A percentile compares a stretch with the other conserved stretches of the same genome.
These are phyloP conservation scores for Drosophila watanabei DNA, from an alignment of 1,140 invertebrate genomes.

Conservation along the genomic window DNA sequence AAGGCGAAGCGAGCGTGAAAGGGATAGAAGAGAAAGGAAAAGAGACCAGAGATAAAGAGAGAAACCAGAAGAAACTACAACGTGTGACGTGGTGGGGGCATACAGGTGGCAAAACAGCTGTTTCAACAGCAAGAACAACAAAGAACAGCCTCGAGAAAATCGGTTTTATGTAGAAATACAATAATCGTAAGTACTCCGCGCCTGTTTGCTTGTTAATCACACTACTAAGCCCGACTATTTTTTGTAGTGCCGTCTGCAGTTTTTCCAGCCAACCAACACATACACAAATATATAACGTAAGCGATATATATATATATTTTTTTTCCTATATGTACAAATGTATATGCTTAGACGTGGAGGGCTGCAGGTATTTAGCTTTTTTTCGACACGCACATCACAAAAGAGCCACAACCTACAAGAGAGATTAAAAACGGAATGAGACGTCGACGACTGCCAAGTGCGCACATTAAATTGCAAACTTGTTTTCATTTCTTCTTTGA, in stretches of 20 bases:
- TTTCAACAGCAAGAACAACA: slow-evolving; percentile 69
- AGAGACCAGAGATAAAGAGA: slow-evolving; percentile 42
- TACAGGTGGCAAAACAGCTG: slow-evolving; percentile 77
- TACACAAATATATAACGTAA: slow-evolving; percentile 50
- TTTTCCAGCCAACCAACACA: slow-evolving; percentile 38
- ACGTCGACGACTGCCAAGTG: slow-evolving; percentile 72
- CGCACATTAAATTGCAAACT: slow-evolving; percentile 84
- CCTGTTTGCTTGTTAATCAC: slow-evolving; percentile 39
- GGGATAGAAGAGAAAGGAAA: slow-evolving; percentile 48
- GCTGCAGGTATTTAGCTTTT: slow-evolving; percentile 20
- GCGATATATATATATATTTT: slow-evolving; percentile 5
- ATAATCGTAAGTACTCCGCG: slow-evolving; percentile 50
- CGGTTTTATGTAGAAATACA: slow-evolving; percentile 45
- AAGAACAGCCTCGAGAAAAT: slow-evolving; percentile 37
- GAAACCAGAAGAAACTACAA: slow-evolving; percentile 33
- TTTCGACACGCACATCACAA: slow-evolving; percentile 24
- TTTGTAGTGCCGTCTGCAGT: slow-evolving; percentile 62
- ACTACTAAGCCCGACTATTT: slow-evolving; percentile 58
- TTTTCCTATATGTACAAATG: slow-evolving; percentile 16
- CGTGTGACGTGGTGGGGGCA: slow-evolving; percentile 69
- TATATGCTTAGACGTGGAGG: slow-evolving; percentile 71
- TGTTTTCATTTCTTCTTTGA: slow-evolving; percentile 71
- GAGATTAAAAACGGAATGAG: slow-evolving; percentile 50
- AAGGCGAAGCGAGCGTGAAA: slow-evolving; percentile 38
- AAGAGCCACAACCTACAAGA: slow-evolving; percentile 37